Percentiles rank a stretch among this genome's conserved stretches.
Evolutionary conservation across 2,113 vertebrate genomes (phyloP).

Genomic region (Suncus etruscus): DNA sequence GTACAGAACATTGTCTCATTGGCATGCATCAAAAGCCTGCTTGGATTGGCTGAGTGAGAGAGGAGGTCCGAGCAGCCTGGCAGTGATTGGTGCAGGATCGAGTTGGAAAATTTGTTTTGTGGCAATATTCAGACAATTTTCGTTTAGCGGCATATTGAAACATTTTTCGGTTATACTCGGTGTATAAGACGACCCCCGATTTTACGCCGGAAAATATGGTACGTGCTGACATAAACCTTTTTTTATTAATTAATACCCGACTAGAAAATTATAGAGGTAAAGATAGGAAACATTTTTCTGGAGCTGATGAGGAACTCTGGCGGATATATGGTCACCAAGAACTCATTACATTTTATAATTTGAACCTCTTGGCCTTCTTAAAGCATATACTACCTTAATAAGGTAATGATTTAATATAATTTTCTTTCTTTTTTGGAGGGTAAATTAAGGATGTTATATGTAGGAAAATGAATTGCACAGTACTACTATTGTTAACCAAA

Average conservation of each 20-base stretch:
- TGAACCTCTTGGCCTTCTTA: constrained; percentile 2
- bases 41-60: too few species aligned
- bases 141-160: too few species aligned
- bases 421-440: background rate
- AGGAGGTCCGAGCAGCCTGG: too few species aligned
- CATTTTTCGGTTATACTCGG: too few species aligned
- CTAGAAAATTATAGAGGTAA: constrained; percentile 13
- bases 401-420: constrained; percentile 10
- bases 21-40: too few species aligned
- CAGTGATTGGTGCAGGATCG: too few species aligned
- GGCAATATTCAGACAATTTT: too few species aligned
- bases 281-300: background rate
- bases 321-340: background rate
- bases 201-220: too few species aligned
- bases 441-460: background rate
- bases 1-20: too few species aligned
- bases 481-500: constrained; percentile 24
- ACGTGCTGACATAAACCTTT: background rate
- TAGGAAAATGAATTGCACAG: background rate
- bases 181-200: too few species aligned
- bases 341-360: constrained; percentile 27
- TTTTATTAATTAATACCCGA: background rate
- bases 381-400: background rate
- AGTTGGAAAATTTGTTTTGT: too few species aligned
- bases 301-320: background rate